phyloP scores from a whole-genome alignment of 2,888 invertebrate species.

The Idaea aversata region DNA sequence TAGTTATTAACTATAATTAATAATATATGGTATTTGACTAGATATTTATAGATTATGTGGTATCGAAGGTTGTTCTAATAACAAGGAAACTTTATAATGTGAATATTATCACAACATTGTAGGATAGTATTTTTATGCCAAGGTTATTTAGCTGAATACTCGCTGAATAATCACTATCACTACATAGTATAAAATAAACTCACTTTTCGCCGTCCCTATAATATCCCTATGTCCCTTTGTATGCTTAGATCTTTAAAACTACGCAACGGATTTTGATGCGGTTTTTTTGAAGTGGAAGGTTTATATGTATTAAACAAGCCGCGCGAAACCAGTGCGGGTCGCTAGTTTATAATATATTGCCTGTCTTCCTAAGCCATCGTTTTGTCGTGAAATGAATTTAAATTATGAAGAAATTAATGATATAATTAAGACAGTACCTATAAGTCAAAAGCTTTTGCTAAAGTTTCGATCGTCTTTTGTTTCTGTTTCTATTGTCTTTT shows the following conservation, averaged over 20 bases:
- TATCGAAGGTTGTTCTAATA: neutral
- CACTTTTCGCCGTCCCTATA: too few species aligned
- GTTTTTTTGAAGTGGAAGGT: too few species aligned
- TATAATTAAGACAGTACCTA: neutral
- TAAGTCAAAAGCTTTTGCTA: too few species aligned
- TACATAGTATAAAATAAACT: too few species aligned
- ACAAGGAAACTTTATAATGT: conserved; percentile 1
- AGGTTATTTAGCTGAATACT: neutral
- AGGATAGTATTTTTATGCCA: conserved; percentile 4
- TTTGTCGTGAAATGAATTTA: neutral
- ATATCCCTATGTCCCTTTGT: too few species aligned
- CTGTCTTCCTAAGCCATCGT: neutral
- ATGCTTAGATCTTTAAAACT: too few species aligned
- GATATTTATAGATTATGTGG: neutral
- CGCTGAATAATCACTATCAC: neutral
- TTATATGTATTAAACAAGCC: too few species aligned
- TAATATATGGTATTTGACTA: neutral
- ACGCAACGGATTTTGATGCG: too few species aligned
- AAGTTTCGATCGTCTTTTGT: too few species aligned
- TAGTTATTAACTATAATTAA: too few species aligned
- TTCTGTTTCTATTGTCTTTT: too few species aligned
- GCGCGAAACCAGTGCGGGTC: too few species aligned
- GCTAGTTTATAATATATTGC: neutral
- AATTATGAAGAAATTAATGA: neutral
- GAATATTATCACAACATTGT: conserved; percentile 2